phyloP scores from a whole-genome alignment of 1,140 invertebrate species.

The Lucilia cuprina region DNA sequence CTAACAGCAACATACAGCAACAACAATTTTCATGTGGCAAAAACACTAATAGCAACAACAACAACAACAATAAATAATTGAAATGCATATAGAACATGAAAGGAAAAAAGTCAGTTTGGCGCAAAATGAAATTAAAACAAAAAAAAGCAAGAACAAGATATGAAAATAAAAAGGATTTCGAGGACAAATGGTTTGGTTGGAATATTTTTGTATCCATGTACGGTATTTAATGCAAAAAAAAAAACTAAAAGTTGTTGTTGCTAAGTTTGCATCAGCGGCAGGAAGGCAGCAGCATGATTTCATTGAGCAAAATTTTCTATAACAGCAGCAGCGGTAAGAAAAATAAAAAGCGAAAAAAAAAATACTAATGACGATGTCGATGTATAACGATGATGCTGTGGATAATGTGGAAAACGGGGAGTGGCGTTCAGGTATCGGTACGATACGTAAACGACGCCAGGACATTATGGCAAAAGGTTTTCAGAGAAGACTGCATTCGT shows the following conservation, averaged over 20 bases:
- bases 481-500: background rate
- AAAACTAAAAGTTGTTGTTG: background rate
- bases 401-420: background rate
- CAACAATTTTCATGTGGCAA: slow-evolving; percentile 10
- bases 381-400: background rate
- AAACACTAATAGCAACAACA: background rate
- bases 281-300: background rate
- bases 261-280: background rate
- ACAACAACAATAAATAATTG: slow-evolving; percentile 18
- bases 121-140: slow-evolving; percentile 42
- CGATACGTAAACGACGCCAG: background rate
- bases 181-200: background rate
- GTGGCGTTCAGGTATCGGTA: background rate
- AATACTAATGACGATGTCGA: background rate
- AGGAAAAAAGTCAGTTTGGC: background rate
- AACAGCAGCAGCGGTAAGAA: background rate
- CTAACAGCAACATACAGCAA: background rate
- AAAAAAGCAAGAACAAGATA: background rate
- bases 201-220: background rate
- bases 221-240: background rate
- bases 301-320: slow-evolving; percentile 2
- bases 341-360: background rate
- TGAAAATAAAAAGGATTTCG: background rate
- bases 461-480: background rate
- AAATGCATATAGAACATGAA: background rate